Base-by-base conservation (phyloP, 2,797 vertebrate species). In the Natrix natrix region DNA sequence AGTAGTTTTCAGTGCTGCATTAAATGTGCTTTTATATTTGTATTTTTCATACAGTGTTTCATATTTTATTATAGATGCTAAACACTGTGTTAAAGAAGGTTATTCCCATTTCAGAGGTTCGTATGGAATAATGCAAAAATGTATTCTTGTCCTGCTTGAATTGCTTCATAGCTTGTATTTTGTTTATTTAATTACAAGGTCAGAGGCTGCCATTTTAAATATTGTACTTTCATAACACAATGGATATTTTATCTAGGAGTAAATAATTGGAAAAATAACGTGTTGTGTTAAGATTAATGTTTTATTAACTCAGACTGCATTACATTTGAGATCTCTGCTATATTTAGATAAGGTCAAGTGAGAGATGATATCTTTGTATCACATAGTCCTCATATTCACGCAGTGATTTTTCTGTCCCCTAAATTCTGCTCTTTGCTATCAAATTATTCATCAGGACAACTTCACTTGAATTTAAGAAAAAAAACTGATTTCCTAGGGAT, bases 331-430 rank as follows among this genome's bases (percentile, higher is more conserved):
- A 88, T 91, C 74, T 24, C 93, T 52, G 24, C 78, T 96, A 32
- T 95, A 91, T 86, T 94, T 92, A 94, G 88, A 93, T 94, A 89
- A 92, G 55, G 87, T 95, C 56, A 93, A 24, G 91, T 92, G 92
- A 93, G 48, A 17, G 90, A 86, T 90, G 91, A 37, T 92, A 66
- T 88, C 78, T 12, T 52, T 11, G 91, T 86, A 78, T 22, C 24
- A 57, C 57, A 86, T 20, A 48, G 87, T 66, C 8, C 57, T 83
- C 57, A 12, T 86, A 56, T 48, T 61, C 57, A 5, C 60, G 28
- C 16, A 90, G 86, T 78, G n/a, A 88, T 87, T 93, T 78, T 93
- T 66, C 78, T 83, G 78, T 86, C 59, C 48, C 88, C 59, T 89
- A 52, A 86, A 56, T 54, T 66, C 16, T 91, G 22, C 69, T 86